phyloP scores from a whole-genome alignment of 2,888 invertebrate species.

The Neuroscelio doddi region DNA sequence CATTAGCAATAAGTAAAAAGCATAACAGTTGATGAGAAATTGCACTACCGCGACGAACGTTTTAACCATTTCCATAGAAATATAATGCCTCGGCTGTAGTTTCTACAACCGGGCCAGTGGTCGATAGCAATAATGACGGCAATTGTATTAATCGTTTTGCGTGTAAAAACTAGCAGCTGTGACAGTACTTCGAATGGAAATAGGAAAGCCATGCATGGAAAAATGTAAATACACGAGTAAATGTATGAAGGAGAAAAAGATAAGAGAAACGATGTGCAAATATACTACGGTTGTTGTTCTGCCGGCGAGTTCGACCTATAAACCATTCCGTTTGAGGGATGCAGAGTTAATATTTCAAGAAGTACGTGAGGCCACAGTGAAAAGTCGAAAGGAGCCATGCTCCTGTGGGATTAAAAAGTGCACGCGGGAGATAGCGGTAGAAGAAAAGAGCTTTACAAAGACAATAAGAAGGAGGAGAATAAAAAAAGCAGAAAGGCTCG shows the following conservation, averaged over 20 bases:
- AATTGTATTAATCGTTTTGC: constrained; percentile 21
- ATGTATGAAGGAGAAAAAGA: neutral
- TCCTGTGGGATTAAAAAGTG: constrained; percentile 37
- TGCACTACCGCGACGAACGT: too few relatives aligned
- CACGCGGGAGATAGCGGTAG: too few relatives aligned
- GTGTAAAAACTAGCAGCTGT: too few relatives aligned
- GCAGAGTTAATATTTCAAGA: constrained; percentile 37
- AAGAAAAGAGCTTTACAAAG: constrained; percentile 25
- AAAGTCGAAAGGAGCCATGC: constrained; percentile 28
- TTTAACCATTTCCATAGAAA: too few relatives aligned
- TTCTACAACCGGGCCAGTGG: too few relatives aligned
- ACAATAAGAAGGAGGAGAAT: too few relatives aligned
- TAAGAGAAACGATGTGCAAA: too few relatives aligned
- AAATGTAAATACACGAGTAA: neutral
- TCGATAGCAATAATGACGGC: constrained; percentile 35
- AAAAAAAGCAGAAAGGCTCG: too few relatives aligned
- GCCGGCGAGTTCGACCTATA: constrained; percentile 25
- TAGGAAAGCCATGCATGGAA: constrained; percentile 17
- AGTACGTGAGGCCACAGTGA: constrained; percentile 12
- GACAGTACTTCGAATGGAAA: constrained; percentile 26
- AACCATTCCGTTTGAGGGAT: constrained; percentile 28
- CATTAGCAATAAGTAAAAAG: too few relatives aligned
- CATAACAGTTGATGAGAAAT: too few relatives aligned
- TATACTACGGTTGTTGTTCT: constrained; percentile 24
- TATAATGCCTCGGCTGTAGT: too few relatives aligned